A percentile compares a stretch with the other conserved stretches of the same genome.
These are phyloP conservation scores for Petrolisthes cinctipes DNA, from an alignment of 2,888 invertebrate species.

Conservation along the genomic window DNA sequence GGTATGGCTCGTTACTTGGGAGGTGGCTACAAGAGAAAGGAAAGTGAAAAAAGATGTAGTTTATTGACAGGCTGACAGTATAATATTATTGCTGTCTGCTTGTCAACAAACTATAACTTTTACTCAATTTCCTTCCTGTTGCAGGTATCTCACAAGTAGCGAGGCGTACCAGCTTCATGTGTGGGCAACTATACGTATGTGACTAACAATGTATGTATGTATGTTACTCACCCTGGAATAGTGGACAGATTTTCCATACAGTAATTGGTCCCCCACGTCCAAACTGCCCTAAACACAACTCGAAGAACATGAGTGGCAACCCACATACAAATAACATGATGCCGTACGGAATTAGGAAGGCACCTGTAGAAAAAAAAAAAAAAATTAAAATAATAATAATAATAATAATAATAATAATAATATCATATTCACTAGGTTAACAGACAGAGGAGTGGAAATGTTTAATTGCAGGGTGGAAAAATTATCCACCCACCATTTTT, in stretches of 20 bases:
- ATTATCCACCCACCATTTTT: too few species aligned
- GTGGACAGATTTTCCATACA: constrained; percentile 77
- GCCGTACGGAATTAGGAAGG: constrained; percentile 72
- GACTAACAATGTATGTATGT: neutral
- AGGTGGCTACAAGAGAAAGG: too few species aligned
- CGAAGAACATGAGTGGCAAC: constrained; percentile 71
- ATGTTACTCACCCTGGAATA: constrained; percentile 68
- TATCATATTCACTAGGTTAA: neutral
- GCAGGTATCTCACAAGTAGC: too few species aligned
- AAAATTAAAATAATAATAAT: neutral
- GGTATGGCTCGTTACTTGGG: too few species aligned
- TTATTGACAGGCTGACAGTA: too few species aligned
- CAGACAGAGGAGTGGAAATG: neutral
- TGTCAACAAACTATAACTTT: too few species aligned
- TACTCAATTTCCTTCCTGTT: too few species aligned
- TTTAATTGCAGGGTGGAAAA: too few species aligned
- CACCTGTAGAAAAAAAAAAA: constrained; percentile 67
- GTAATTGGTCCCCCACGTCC: constrained; percentile 72
- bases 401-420: neutral
- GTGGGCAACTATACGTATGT: too few species aligned
- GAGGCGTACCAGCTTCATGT: too few species aligned
- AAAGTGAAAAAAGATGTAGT: too few species aligned
- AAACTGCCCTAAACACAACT: constrained; percentile 72
- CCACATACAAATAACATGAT: constrained; percentile 71
- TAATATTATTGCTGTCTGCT: too few species aligned